Base-by-base conservation (phyloP, 92 coral and sea anemone genomes). In the Ricordea florida region DNA sequence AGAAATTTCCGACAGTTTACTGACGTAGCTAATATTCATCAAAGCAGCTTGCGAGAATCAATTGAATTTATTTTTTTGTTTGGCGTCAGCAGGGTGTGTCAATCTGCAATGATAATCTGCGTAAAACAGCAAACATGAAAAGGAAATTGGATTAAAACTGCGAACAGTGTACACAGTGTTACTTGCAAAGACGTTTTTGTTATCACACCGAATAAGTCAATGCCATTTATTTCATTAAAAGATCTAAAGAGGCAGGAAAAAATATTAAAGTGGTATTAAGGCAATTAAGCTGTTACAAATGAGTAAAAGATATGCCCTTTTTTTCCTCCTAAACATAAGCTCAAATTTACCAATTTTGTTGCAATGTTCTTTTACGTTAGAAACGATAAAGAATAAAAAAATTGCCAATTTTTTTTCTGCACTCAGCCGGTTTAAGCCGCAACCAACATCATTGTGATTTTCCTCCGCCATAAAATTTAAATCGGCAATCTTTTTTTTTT, bases 51-150 rank as follows among this genome's bases (percentile, higher is more conserved):
- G n/a, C 62, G 41, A 10, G 23, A 53, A 52, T 52, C 63, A 70
- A 70, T 38, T 51, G 16, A 69, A 25, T 36, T 51, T 8, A 16
- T 5, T 25, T 42, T 55, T 40, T 41, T 22, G 53, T 51, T 15
- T 70, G 40, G 42, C 30, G 40, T 53, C 56, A 65, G 42, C 77
- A 70, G 65, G 13, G 17, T 28, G 51, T 40, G 65, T 70, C 77
- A 40, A 51, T 53, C 30, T 55, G 53, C 42, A 70, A 26, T 41
- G 64, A 24, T 37, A 38, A 27, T 69, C 5, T 16, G 55, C 55
- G 38, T 53, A 18, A 36, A 35, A 27, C 38, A 29, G 16, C 76
- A 36, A 37, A 28, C 28, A 21, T 10, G 25, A 23, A 44, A 38
- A 36, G 50, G 17, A 51, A 37, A 26, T 28, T 14, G 37, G 14